phyloP scores from a whole-genome alignment of 2,888 invertebrate genomes.

The Atherix ibis region DNA sequence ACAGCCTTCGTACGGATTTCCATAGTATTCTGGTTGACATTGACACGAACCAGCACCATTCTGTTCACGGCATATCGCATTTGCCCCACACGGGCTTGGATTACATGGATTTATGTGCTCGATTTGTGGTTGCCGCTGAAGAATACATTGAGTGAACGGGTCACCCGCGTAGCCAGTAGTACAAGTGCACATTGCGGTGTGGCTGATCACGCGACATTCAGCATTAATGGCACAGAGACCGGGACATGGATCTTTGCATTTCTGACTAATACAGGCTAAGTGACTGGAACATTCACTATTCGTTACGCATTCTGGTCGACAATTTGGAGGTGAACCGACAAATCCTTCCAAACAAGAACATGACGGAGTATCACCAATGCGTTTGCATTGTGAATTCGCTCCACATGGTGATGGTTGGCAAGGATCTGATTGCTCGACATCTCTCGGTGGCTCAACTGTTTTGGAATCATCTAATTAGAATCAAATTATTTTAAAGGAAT shows the following conservation, averaged over 20 bases:
- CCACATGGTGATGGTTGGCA: conserved; percentile 39
- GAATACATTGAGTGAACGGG: conserved; percentile 40
- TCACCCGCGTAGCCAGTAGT: conserved; percentile 48
- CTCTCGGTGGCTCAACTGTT: conserved; percentile 11
- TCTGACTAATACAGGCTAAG: conserved; percentile 52
- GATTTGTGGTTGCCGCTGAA: conserved; percentile 21
- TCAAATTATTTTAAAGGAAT: neutral
- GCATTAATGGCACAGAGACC: conserved; percentile 45
- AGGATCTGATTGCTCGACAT: conserved; percentile 21
- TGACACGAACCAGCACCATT: conserved; percentile 51
- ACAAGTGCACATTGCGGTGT: conserved; percentile 41
- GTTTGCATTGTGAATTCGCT: conserved; percentile 38
- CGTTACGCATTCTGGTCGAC: conserved; percentile 54
- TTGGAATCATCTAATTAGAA: neutral
- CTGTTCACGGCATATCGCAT: conserved; percentile 50
- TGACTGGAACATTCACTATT: conserved; percentile 52
- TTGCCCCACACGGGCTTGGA: conserved; percentile 50
- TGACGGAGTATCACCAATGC: conserved; percentile 32
- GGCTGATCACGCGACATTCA: conserved; percentile 40
- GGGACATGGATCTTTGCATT: conserved; percentile 55
- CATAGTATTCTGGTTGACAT: conserved; percentile 46
- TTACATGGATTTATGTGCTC: conserved; percentile 36
- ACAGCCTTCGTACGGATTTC: conserved; percentile 54
- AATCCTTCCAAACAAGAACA: conserved; percentile 50
- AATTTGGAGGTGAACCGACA: conserved; percentile 50